A percentile compares a stretch with the other conserved stretches of the same genome.
Conservation (phyloP, 2,113 vertebrate species). For the Arothron firmamentum region DNA sequence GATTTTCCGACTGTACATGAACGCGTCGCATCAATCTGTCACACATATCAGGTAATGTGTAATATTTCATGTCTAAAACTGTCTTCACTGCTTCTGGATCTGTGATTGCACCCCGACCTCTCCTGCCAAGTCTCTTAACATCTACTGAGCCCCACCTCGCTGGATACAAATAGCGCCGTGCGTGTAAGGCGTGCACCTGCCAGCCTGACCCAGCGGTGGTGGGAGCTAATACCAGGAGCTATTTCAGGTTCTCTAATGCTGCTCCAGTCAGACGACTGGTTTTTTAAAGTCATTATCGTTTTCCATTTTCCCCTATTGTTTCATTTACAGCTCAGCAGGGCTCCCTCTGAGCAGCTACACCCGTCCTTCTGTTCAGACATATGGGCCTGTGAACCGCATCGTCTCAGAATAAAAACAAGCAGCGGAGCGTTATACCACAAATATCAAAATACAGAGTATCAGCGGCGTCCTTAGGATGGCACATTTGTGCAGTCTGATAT, state of each 20-base stretch:
- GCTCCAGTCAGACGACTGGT: slow-evolving; percentile 55
- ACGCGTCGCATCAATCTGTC: background rate
- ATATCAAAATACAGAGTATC: slow-evolving; percentile 19
- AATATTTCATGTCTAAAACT: background rate
- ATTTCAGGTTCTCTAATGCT: slow-evolving; percentile 38
- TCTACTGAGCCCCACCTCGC: background rate
- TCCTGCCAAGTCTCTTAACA: background rate
- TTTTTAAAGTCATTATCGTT: slow-evolving; percentile 58
- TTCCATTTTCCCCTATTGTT: slow-evolving; percentile 57
- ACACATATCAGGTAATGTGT: background rate
- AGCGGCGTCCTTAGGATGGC: slow-evolving; percentile 7
- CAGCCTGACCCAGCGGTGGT: background rate
- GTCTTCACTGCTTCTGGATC: slow-evolving; percentile 1
- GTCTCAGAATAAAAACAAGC: slow-evolving; percentile 10
- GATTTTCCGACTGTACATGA: background rate
- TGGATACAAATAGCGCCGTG: background rate
- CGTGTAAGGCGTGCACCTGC: background rate
- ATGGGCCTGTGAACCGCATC: slow-evolving; percentile 47
- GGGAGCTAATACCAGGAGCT: slow-evolving; percentile 14
- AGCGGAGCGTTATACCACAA: slow-evolving; percentile 23
- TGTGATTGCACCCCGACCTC: background rate
- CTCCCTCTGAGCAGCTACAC: slow-evolving; percentile 47
- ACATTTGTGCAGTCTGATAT: slow-evolving; percentile 17
- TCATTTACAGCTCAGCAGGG: slow-evolving; percentile 72
- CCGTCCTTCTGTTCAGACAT: slow-evolving; percentile 58